These are phyloP conservation scores for Osmerus mordax DNA, from an alignment of 2,113 vertebrate genomes.

Conservation along the genomic window DNA sequence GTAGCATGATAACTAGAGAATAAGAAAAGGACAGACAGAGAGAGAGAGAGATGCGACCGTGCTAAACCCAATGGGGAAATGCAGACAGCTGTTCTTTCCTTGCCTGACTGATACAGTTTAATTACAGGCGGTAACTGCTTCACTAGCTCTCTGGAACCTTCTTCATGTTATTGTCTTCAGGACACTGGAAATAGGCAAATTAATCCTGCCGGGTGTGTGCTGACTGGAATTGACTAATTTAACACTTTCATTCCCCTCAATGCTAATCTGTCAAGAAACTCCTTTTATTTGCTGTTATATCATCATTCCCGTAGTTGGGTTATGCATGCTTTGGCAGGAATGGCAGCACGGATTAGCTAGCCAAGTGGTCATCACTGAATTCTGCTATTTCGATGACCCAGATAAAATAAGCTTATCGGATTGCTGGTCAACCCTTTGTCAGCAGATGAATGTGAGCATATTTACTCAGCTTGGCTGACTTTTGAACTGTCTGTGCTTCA, in stretches of 20 bases:
- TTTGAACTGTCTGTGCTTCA: too few species aligned
- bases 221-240: conserved; percentile 12
- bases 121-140: conserved; percentile 44
- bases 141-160: conserved; percentile 33
- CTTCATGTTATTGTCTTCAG: conserved; percentile 44
- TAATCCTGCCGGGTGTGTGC: conserved; percentile 15
- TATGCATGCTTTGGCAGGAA: too few species aligned
- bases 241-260: conserved; percentile 13
- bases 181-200: conserved; percentile 50
- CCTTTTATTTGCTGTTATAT: conserved; percentile 11
- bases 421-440: too few species aligned
- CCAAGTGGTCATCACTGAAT: too few species aligned
- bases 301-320: too few species aligned
- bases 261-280: conserved; percentile 14
- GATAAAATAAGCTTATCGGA: too few species aligned
- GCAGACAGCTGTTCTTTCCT: conserved; percentile 59
- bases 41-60: conserved; percentile 19
- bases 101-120: conserved; percentile 65
- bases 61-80: conserved; percentile 48
- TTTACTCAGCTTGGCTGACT: too few species aligned
- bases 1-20: background rate
- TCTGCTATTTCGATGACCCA: too few species aligned
- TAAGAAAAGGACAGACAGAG: background rate
- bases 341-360: too few species aligned
- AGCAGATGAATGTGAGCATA: too few species aligned